These are phyloP conservation scores for Marmota flaviventris DNA, from an alignment of 2,113 vertebrate genomes.

Conservation along the genomic window DNA sequence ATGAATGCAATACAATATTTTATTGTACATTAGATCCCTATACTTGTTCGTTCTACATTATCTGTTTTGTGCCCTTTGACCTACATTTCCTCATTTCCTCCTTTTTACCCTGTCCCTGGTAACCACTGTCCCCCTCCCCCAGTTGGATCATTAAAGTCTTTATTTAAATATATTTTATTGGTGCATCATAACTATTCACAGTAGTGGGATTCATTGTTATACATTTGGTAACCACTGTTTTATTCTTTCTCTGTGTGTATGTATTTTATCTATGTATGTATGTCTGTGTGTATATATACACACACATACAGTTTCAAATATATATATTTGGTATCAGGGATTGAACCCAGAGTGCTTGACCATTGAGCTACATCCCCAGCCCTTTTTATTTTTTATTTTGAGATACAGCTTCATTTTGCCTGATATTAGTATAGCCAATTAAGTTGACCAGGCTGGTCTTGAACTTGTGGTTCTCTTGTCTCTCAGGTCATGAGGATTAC, in stretches of 20 bases:
- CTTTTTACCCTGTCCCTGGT: no score
- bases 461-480: background rate
- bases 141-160: no score
- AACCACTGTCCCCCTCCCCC: no score
- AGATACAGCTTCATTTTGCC: background rate
- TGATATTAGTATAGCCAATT: background rate
- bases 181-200: no score
- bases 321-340: background rate
- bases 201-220: no score
- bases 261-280: no score
- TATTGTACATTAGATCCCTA: background rate
- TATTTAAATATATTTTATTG: no score
- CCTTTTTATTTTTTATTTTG: background rate
- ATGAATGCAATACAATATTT: background rate
- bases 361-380: background rate
- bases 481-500: background rate
- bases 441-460: background rate
- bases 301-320: no score
- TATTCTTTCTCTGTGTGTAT: no score
- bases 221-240: no score
- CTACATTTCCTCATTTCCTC: no score
- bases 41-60: background rate
- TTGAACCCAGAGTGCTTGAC: background rate
- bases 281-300: no score
- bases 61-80: background rate